Base-by-base conservation (phyloP, 2,113 vertebrate species). In the Gadus macrocephalus region DNA sequence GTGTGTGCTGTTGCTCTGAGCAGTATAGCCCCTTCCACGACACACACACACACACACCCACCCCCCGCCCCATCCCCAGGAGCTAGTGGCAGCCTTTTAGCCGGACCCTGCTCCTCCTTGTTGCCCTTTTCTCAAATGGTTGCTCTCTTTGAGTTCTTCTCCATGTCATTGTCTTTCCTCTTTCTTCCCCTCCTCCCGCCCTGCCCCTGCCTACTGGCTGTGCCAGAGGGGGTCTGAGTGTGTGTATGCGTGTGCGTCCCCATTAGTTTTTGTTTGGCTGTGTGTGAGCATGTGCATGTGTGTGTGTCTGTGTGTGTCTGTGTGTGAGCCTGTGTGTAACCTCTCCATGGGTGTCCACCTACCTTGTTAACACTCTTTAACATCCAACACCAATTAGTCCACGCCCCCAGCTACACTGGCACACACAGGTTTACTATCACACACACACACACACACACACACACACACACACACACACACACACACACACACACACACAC, bases 301-400 rank as follows among this genome's bases (percentile, higher is more conserved):
- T 0, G 19, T 61, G 62, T 63, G n/a, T 17, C 17, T 38, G 56
- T 56, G 49, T 31, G 53, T 58, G 53, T 28, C 15, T 56, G 53
- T 58, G 55, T 65, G 70, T 31, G 62, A 9, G 60, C 66, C 28
- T 7, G 14, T 72, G 60, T 71, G 69, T 53, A 87, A 91, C 88
- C 87, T 89, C 93, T 95, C 92, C 87, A 27, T 94, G 92, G 93
- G 94, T 94, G 93, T 96, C 94, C 92, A 88, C 87, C 80, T 91
- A 89, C 92, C 94, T 96, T 92, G 94, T 96, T 96, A 96, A 96
- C 93, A 94, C 91, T 91, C 82, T 94, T 95, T 93, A 94, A 92
- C 90, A 93, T 89, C 85, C 92, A 90, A 91, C 88, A 91, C 91
- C 92, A 93, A 93, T 96, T 95, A 96, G 94, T 92, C 94, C 91